Evolutionary conservation across 2,888 invertebrate genomes (phyloP), one percentile per base, ranked within the genome.

Genomic region (Drosophila melanosoma): DNA sequence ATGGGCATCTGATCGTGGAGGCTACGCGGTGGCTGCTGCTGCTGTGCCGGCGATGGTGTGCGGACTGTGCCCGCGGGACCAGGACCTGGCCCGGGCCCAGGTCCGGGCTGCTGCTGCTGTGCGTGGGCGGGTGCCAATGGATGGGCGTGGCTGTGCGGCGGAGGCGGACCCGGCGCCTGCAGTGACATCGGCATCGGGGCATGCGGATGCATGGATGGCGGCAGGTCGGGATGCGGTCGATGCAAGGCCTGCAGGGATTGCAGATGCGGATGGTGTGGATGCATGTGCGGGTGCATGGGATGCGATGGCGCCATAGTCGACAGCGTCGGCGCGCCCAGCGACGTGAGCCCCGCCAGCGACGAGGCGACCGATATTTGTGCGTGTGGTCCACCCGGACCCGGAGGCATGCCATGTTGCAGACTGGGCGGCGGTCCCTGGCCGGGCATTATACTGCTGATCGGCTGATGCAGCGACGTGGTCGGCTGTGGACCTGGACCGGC

Each of bases 321-420:
- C 56, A 92, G 81, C 61, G 93, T 88, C 5, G 93, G 89, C 49
- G 88, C 92, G 7, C 92, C 82, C 38, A 81, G 48, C 15, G 76
- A 64, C 2, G 90, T 82, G 33, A 88, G 87, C 2, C 93, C 45
- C 12, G 94, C 93, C 72, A 94, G 92, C 63, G 94, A 94, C 49
- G 90, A 79, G 59, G 94, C 94, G 58, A 94, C 94, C 69, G 95
- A 92, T 33, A 90, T 89, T 72, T 91, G 87, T 32, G 90, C 53
- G 76, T 81, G 92, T 64, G 73, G 79, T 62, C 71, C 81, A 59
- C 74, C 74, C n/a, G 84, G 82, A 33, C 89, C 89, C 7, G 87
- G 89, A 32, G 89, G 90, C 60, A 90, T 35, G 0, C 84, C 85
- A 32, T 81, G 92, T 62, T 81, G 90, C 69, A 78, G 61, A 12